Evolutionary conservation across 2,888 invertebrate species (phyloP).

Genomic region (Cantharis nigra): DNA sequence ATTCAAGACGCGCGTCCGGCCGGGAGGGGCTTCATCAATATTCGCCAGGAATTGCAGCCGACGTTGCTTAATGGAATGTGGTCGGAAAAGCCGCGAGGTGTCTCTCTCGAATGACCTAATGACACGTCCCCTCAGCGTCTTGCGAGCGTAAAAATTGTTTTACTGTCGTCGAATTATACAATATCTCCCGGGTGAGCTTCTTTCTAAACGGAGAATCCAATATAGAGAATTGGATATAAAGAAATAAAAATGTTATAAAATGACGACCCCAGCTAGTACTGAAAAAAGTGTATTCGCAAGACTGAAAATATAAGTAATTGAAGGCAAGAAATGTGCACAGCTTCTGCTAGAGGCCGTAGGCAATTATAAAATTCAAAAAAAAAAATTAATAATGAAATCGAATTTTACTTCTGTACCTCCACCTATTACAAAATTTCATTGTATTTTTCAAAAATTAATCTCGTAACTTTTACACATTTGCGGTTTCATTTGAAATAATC

Average conservation of each 20-base stretch:
- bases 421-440: not conserved
- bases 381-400: not conserved
- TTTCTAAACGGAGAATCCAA: slow-evolving; percentile 35
- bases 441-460: not conserved
- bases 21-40: slow-evolving; percentile 49
- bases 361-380: slow-evolving; percentile 15
- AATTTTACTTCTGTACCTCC: not conserved
- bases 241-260: slow-evolving; percentile 42
- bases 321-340: slow-evolving; percentile 33
- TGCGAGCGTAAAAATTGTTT: slow-evolving; percentile 39
- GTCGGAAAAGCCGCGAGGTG: slow-evolving; percentile 37
- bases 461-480: not conserved
- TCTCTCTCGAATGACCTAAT: slow-evolving; percentile 36
- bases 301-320: slow-evolving; percentile 37
- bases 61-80: slow-evolving; percentile 53
- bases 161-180: slow-evolving; percentile 39
- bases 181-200: slow-evolving; percentile 28
- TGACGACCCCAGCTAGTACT: slow-evolving; percentile 28
- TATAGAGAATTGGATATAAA: slow-evolving; percentile 41
- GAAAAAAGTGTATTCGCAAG: slow-evolving; percentile 36
- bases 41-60: slow-evolving; percentile 51
- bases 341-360: slow-evolving; percentile 28
- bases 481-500: not conserved
- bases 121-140: slow-evolving; percentile 30
- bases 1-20: slow-evolving; percentile 46